Conservation (phyloP, 2,113 vertebrate species). For the Cygnus buccinator region DNA sequence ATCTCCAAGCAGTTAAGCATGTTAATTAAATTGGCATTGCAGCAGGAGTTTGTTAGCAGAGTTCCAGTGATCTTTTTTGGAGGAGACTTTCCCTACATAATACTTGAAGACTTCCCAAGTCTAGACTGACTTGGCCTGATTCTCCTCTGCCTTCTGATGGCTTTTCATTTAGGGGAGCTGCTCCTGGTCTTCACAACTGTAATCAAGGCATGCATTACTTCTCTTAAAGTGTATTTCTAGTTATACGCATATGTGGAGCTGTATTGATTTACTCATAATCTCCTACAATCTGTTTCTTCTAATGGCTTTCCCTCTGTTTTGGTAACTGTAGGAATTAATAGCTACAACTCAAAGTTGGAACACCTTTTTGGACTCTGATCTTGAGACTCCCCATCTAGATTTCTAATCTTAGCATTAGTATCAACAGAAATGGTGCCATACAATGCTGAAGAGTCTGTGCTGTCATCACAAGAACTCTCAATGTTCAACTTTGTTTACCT, state of each 20-base stretch:
- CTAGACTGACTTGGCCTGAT: not conserved
- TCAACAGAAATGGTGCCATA: not conserved
- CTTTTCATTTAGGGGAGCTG: not conserved
- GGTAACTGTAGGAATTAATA: not conserved
- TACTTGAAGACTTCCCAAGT: not conserved
- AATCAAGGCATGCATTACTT: not conserved
- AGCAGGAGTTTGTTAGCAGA: constrained; percentile 28
- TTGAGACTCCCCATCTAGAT: not conserved
- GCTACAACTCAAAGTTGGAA: not conserved
- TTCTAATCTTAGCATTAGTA: not conserved
- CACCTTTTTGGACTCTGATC: not conserved
- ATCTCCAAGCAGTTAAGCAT: constrained; percentile 65
- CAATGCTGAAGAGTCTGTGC: not conserved
- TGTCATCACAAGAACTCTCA: not conserved
- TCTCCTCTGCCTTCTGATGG: not conserved
- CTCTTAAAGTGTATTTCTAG: not conserved
- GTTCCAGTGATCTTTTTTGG: not conserved
- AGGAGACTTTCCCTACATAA: not conserved
- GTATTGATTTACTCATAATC: not conserved
- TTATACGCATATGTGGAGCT: not conserved
- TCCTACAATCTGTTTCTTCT: not conserved
- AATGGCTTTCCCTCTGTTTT: not conserved
- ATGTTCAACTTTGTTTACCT: not conserved
- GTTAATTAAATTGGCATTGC: constrained; percentile 65
- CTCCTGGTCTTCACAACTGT: not conserved